Conservation (phyloP, 30 jellyfish, hydroid and myxozoan species). For the Catostylus mosaicus region DNA sequence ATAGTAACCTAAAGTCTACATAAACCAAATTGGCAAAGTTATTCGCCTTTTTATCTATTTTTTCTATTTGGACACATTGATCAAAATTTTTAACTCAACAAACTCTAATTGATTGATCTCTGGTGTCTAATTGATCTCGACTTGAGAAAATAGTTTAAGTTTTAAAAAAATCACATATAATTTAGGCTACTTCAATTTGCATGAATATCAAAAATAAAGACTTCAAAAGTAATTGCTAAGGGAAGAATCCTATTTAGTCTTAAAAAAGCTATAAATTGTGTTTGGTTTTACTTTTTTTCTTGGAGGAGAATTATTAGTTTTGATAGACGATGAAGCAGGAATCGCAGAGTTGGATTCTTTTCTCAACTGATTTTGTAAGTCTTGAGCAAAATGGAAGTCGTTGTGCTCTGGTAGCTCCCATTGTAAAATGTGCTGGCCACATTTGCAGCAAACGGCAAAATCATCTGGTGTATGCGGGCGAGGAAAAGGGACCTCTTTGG, state of each 20-base stretch:
- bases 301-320: constrained; percentile 37
- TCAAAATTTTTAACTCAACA: too few species aligned
- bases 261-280: constrained; percentile 28
- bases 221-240: neutral
- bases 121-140: too few species aligned
- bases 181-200: too few species aligned
- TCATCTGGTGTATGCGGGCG: constrained; percentile 52
- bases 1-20: too few species aligned
- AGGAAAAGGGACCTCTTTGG: neutral
- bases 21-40: too few species aligned
- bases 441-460: constrained; percentile 73
- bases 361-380: constrained; percentile 51
- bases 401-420: constrained; percentile 95
- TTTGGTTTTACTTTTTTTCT: constrained; percentile 42
- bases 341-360: neutral
- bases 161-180: too few species aligned
- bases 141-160: too few species aligned
- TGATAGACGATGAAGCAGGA: neutral
- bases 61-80: too few species aligned
- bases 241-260: constrained; percentile 6
- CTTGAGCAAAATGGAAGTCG: constrained; percentile 96
- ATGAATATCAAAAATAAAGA: neutral
- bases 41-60: too few species aligned
- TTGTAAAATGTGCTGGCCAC: constrained; percentile 76
- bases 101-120: too few species aligned